Percentiles rank a stretch among this genome's conserved stretches.
Conservation (phyloP, 2,113 vertebrate species). For the Electrona antarctica region DNA sequence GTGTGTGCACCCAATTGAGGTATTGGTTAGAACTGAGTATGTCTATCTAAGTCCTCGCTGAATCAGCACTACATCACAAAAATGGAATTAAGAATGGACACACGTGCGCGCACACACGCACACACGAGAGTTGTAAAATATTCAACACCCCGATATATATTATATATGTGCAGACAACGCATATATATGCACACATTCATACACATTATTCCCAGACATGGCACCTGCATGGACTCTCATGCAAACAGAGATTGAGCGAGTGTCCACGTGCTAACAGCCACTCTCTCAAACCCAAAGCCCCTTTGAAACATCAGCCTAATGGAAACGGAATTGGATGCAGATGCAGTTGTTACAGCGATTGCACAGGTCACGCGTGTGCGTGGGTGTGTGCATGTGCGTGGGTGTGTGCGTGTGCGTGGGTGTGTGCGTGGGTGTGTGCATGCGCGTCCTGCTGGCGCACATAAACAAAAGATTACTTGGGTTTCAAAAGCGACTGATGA, state of each 20-base stretch:
- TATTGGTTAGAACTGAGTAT: constrained; percentile 47
- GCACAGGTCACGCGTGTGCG: constrained; percentile 47
- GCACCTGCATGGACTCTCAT: constrained; percentile 33
- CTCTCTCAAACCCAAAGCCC: background rate
- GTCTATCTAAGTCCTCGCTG: constrained; percentile 56
- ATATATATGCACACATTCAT: constrained; percentile 1
- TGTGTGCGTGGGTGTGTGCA: background rate
- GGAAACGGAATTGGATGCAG: constrained; percentile 70
- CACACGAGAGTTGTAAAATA: constrained; percentile 11
- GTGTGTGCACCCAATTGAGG: constrained; percentile 40
- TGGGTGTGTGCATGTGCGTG: background rate
- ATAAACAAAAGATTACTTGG: too few species aligned
- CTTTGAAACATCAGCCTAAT: constrained; percentile 42
- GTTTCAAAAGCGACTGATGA: too few species aligned
- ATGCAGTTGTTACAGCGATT: constrained; percentile 68
- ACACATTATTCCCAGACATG: constrained; percentile 37
- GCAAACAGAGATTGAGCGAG: background rate
- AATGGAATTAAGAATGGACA: constrained; percentile 56
- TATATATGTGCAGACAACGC: constrained; percentile 17
- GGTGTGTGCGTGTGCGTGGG: background rate
- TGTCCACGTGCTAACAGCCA: too few species aligned
- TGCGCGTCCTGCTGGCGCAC: background rate
- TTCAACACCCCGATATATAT: constrained; percentile 12
- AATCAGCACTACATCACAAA: constrained; percentile 55
- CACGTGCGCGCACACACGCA: constrained; percentile 16